Percentiles rank a stretch among this genome's conserved stretches.
These are phyloP conservation scores for Gadopsis marmoratus DNA, from an alignment of 2,797 vertebrate species.

Conservation along the genomic window DNA sequence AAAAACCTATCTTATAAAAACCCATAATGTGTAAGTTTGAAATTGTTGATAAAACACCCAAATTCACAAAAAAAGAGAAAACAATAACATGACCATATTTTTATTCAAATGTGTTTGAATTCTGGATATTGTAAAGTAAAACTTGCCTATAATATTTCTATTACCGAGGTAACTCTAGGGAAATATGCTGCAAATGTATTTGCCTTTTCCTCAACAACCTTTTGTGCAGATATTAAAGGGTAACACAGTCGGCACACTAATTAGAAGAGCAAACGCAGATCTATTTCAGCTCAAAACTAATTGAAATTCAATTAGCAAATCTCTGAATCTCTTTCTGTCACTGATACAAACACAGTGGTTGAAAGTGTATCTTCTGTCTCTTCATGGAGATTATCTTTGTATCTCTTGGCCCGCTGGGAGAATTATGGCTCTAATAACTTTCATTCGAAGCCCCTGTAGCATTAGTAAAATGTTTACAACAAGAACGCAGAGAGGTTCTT, in stretches of 20 bases:
- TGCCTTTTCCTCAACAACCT: not conserved
- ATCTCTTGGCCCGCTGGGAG: constrained; percentile 69
- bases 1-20: not conserved
- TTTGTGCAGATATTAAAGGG: constrained; percentile 33
- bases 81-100: not conserved
- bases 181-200: constrained; percentile 7
- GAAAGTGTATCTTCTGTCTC: constrained; percentile 40
- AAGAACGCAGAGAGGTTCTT: constrained; percentile 69
- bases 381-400: constrained; percentile 65
- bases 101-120: not conserved
- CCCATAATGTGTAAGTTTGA: not conserved
- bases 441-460: constrained; percentile 75
- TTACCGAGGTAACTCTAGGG: not conserved
- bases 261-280: constrained; percentile 29
- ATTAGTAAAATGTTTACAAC: constrained; percentile 82
- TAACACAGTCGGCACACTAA: constrained; percentile 22
- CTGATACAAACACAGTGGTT: constrained; percentile 56
- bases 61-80: not conserved
- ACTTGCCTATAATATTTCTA: not conserved
- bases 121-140: not conserved
- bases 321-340: constrained; percentile 45
- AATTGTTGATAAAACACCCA: not conserved
- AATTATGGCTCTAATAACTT: constrained; percentile 79
- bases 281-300: constrained; percentile 36
- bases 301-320: constrained; percentile 56